Percentiles rank a stretch among this genome's conserved stretches.
Conservation (phyloP, 92 coral and sea anemone genomes). For the Chrysogorgia sp. region DNA sequence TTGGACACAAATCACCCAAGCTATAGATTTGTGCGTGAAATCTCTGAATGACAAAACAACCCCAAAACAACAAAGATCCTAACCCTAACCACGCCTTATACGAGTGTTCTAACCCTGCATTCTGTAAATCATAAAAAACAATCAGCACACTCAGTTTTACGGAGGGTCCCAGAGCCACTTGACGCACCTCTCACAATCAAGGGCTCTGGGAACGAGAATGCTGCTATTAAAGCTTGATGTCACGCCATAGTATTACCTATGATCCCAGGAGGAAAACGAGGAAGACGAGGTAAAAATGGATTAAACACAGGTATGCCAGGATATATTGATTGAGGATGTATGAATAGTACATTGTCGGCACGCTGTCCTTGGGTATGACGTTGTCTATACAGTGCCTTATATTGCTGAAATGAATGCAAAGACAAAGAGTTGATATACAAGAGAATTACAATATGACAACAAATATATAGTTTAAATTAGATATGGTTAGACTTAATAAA, state of each 20-base stretch:
- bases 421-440: not conserved
- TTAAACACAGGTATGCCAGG: constrained; percentile 13
- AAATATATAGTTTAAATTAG: not conserved
- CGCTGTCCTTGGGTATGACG: not conserved
- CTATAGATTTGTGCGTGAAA: no score
- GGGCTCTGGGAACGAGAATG: not conserved
- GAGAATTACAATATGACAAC: not conserved
- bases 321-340: not conserved
- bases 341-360: not conserved
- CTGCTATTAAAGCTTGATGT: not conserved
- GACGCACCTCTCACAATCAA: not conserved
- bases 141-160: no score
- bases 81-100: no score
- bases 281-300: constrained; percentile 34
- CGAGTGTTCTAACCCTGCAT: no score
- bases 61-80: no score
- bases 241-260: not conserved
- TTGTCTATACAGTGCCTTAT: constrained; percentile 1
- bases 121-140: no score
- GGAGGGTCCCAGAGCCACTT: no score
- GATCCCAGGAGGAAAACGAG: constrained; percentile 16
- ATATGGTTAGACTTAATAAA: no score
- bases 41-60: no score
- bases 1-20: no score
- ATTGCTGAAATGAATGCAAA: constrained; percentile 6